Evolutionary conservation across 2,888 invertebrate genomes (phyloP).

Genomic region (Pecten maximus): DNA sequence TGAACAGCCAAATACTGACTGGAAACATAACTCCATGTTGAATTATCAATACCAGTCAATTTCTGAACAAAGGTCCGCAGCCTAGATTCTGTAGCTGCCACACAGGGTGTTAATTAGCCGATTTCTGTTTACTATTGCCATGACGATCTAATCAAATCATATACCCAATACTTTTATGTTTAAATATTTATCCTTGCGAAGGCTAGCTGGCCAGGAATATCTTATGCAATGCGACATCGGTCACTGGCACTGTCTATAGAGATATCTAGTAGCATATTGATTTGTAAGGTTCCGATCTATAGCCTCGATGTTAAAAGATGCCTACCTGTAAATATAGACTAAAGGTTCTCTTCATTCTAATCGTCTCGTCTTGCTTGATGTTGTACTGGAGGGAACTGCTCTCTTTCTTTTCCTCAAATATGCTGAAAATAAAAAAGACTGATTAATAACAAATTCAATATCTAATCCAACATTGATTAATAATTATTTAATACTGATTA

Average conservation of each 20-base stretch:
- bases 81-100: neutral
- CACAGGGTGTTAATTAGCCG: neutral
- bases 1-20: neutral
- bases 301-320: neutral
- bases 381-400: neutral
- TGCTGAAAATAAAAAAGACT: neutral
- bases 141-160: neutral
- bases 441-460: neutral
- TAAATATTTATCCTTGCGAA: neutral
- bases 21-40: neutral
- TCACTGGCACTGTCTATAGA: neutral
- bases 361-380: neutral
- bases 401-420: neutral
- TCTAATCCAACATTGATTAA: no score
- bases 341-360: neutral
- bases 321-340: neutral
- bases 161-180: neutral
- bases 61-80: neutral
- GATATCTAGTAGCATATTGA: neutral
- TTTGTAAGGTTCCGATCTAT: neutral
- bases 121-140: constrained; percentile 9
- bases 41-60: neutral
- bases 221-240: neutral
- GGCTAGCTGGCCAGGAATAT: neutral
- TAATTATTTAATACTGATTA: neutral